phyloP scores from a whole-genome alignment of 2,797 vertebrate species.

The Odontamblyopus rebecca region DNA sequence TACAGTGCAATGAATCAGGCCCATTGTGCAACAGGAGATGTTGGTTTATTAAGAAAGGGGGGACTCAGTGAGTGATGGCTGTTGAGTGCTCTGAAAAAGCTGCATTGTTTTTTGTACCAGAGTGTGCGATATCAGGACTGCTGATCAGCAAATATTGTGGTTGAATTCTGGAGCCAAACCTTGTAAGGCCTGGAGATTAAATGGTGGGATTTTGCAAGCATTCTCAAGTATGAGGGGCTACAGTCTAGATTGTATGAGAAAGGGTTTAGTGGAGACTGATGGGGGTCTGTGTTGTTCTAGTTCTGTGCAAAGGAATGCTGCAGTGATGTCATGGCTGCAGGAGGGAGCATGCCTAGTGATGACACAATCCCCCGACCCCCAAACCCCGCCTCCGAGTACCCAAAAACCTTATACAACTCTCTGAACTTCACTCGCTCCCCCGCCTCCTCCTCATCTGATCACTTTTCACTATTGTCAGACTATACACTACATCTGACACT shows the following conservation, averaged over 20 bases:
- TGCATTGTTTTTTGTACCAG: conserved; percentile 58
- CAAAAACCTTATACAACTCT: conserved; percentile 61
- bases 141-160: conserved; percentile 64
- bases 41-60: conserved; percentile 41
- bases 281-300: conserved; percentile 75
- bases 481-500: background rate
- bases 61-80: conserved; percentile 40
- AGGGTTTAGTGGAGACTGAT: conserved; percentile 59
- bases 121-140: conserved; percentile 47
- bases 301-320: conserved; percentile 79
- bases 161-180: conserved; percentile 39
- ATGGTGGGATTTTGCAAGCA: conserved; percentile 5
- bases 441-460: conserved; percentile 16
- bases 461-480: conserved; percentile 26
- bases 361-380: conserved; percentile 76
- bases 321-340: conserved; percentile 80
- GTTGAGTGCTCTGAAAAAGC: conserved; percentile 53
- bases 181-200: conserved; percentile 23
- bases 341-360: conserved; percentile 79
- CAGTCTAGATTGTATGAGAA: conserved; percentile 45
- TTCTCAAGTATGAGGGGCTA: conserved; percentile 16
- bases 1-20: conserved; percentile 54
- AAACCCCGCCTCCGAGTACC: conserved; percentile 58
- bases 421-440: conserved; percentile 34
- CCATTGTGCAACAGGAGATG: conserved; percentile 64